Percentiles rank a stretch among this genome's conserved stretches.
These are phyloP conservation scores for Sebastes oblongus DNA, from an alignment of 2,797 vertebrate genomes.

Conservation along the genomic window DNA sequence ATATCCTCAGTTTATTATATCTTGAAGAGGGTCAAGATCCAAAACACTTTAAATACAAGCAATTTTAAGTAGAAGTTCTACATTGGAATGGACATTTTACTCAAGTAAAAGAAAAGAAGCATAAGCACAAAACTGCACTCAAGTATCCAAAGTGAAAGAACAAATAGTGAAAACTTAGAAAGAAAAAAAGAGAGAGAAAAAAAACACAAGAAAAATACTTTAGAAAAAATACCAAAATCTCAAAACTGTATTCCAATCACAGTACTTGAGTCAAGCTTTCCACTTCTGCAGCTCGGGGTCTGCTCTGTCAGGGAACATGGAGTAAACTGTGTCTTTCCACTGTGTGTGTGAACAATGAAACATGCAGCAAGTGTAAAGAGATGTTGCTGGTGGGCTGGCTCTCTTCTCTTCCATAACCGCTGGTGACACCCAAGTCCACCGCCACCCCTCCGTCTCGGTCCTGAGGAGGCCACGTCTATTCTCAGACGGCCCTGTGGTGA, in stretches of 20 bases:
- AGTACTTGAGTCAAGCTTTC: neutral
- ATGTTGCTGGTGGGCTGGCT: neutral
- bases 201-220: neutral
- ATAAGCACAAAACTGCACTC: neutral
- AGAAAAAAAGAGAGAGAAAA: neutral
- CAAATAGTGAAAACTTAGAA: neutral
- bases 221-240: neutral
- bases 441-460: neutral
- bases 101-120: neutral
- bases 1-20: too few species aligned
- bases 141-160: neutral
- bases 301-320: neutral
- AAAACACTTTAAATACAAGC: neutral
- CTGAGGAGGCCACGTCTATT: conserved; percentile 7
- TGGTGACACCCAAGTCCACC: conserved; percentile 9
- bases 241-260: neutral
- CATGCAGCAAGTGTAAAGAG: neutral
- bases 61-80: neutral
- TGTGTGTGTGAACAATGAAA: neutral
- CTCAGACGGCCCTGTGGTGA: conserved; percentile 19
- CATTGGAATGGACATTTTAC: neutral
- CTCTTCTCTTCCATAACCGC: neutral
- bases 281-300: neutral
- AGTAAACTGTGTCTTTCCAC: neutral
- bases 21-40: too few species aligned